These are phyloP conservation scores for Clanis bilineata DNA, from an alignment of 2,888 invertebrate species.

Conservation along the genomic window DNA sequence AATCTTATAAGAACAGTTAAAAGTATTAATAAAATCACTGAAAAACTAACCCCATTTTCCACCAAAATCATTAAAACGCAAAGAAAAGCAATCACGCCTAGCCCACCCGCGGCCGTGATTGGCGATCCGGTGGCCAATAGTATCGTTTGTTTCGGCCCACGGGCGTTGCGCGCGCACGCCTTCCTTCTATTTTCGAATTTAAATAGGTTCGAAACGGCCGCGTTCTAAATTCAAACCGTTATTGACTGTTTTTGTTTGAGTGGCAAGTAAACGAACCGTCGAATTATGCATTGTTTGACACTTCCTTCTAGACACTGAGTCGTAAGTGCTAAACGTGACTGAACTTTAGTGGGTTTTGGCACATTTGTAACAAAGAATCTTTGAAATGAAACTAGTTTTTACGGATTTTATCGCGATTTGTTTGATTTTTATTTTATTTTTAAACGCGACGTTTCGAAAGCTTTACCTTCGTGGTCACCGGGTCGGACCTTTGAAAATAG, in stretches of 20 bases:
- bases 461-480: too few species aligned
- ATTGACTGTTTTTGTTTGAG: constrained; percentile 6
- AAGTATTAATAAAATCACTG: background rate
- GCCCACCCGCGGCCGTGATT: constrained; percentile 64
- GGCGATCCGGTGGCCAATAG: constrained; percentile 67
- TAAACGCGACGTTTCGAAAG: too few species aligned
- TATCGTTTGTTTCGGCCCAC: constrained; percentile 59
- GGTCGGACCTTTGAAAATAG: too few species aligned
- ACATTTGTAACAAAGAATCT: too few species aligned
- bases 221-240: constrained; percentile 31
- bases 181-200: constrained; percentile 71
- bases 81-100: constrained; percentile 62
- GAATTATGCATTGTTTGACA: background rate
- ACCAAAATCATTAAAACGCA: constrained; percentile 34
- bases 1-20: background rate
- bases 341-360: background rate
- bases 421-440: too few species aligned
- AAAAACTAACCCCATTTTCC: constrained; percentile 28
- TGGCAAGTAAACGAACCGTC: background rate
- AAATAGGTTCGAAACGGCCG: constrained; percentile 46
- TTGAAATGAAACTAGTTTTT: too few species aligned
- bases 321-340: background rate
- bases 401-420: too few species aligned
- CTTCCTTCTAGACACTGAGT: background rate
- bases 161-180: constrained; percentile 67